Percentiles rank a stretch among this genome's conserved stretches.
phyloP scores from a whole-genome alignment of 2,888 invertebrate species.

The Blomia tropicalis region DNA sequence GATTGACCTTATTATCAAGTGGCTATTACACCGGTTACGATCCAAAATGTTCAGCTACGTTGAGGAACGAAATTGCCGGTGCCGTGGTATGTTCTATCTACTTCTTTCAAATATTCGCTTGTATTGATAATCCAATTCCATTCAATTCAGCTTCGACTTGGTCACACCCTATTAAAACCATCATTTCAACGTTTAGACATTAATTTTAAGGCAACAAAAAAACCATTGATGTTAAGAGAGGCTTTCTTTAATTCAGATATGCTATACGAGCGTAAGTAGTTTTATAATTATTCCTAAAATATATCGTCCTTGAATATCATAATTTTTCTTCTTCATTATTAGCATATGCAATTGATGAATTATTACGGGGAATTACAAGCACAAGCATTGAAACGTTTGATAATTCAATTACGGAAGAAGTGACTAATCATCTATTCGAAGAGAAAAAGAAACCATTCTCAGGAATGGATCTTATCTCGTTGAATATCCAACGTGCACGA shows the following conservation, averaged over 20 bases:
- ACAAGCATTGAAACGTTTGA: slow-evolving; percentile 84
- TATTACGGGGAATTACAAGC: slow-evolving; percentile 63
- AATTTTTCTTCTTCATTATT: background rate
- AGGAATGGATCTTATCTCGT: slow-evolving; percentile 71
- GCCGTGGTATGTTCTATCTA: slow-evolving; percentile 49
- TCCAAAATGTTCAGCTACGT: slow-evolving; percentile 58
- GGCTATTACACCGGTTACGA: slow-evolving; percentile 76
- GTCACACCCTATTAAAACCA: slow-evolving; percentile 67
- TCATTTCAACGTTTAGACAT: slow-evolving; percentile 65
- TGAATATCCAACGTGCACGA: slow-evolving; percentile 50
- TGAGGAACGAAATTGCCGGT: slow-evolving; percentile 73
- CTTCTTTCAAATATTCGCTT: background rate
- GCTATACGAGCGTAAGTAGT: slow-evolving; percentile 39
- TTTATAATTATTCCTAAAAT: slow-evolving; percentile 5
- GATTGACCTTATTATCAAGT: slow-evolving; percentile 60
- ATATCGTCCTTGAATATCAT: too few species aligned
- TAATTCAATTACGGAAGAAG: slow-evolving; percentile 82
- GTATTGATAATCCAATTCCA: background rate
- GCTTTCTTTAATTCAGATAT: slow-evolving; percentile 82
- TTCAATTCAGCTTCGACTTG: slow-evolving; percentile 48
- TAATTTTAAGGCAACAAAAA: slow-evolving; percentile 42
- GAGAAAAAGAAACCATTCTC: slow-evolving; percentile 73
- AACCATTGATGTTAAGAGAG: slow-evolving; percentile 58
- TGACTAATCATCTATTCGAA: slow-evolving; percentile 85
- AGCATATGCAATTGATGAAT: slow-evolving; percentile 50